phyloP scores from a whole-genome alignment of 1,140 invertebrate genomes.

The Drosophila sturtevanti region DNA sequence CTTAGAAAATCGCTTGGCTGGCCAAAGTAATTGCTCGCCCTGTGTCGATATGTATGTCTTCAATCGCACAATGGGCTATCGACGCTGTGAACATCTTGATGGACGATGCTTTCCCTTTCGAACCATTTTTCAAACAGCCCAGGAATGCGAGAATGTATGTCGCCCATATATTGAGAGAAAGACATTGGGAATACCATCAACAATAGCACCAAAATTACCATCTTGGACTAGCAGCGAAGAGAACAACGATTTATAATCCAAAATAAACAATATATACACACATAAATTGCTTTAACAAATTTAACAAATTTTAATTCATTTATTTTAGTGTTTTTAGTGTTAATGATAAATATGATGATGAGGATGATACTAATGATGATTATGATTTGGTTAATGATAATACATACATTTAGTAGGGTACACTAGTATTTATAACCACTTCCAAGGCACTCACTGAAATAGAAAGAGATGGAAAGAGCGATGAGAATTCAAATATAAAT shows the following conservation, averaged over 20 bases:
- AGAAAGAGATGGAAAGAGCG: constrained; percentile 6
- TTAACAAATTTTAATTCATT: not conserved
- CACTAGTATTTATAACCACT: constrained; percentile 64
- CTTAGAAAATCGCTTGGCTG: not conserved
- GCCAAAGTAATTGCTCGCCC: constrained; percentile 24
- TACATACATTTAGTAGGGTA: constrained; percentile 48
- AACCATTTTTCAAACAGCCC: constrained; percentile 19
- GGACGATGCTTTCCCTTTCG: constrained; percentile 16
- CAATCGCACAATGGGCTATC: not conserved
- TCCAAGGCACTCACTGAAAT: constrained; percentile 66
- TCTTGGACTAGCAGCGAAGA: not conserved
- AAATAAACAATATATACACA: no score
- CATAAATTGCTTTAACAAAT: not conserved
- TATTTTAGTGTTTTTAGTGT: not conserved
- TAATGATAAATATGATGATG: not conserved
- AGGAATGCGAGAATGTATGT: constrained; percentile 16
- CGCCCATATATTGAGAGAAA: constrained; percentile 4
- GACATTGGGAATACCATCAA: not conserved
- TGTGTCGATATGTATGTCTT: constrained; percentile 25
- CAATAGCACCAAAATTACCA: not conserved
- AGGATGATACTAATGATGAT: not conserved
- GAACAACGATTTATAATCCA: not conserved
- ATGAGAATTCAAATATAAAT: not conserved
- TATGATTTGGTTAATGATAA: not conserved
- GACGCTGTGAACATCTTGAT: constrained; percentile 27